These are phyloP conservation scores for Bombyx mandarina DNA, from an alignment of 1,140 invertebrate genomes.

Conservation along the genomic window DNA sequence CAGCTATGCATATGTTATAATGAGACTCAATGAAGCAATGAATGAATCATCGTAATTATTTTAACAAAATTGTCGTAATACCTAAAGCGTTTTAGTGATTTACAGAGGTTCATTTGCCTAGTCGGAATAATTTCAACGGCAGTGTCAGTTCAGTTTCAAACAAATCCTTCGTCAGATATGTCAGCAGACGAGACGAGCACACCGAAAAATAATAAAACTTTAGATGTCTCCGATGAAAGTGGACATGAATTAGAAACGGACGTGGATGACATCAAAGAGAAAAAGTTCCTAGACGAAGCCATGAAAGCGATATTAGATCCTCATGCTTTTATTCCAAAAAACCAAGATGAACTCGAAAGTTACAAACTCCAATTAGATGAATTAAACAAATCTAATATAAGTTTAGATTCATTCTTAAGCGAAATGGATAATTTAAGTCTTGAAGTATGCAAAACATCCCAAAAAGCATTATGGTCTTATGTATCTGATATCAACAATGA, in stretches of 20 bases:
- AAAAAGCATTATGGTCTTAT: constrained; percentile 54
- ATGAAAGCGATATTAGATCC: constrained; percentile 53
- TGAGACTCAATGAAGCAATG: background rate
- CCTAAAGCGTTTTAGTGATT: background rate
- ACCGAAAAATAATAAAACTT: constrained; percentile 35
- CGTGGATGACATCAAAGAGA: constrained; percentile 40
- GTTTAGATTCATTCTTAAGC: constrained; percentile 47
- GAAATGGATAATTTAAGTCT: constrained; percentile 59
- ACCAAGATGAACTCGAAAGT: constrained; percentile 34
- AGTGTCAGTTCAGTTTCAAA: constrained; percentile 33
- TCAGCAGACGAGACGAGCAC: constrained; percentile 49
- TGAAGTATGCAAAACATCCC: constrained; percentile 58
- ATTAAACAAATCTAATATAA: constrained; percentile 44
- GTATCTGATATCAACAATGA: constrained; percentile 54
- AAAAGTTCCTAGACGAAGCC: constrained; percentile 52
- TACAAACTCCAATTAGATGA: constrained; percentile 47
- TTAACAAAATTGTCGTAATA: background rate
- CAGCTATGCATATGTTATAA: too few relatives aligned
- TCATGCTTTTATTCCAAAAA: constrained; percentile 34
- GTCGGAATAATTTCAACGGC: constrained; percentile 15
- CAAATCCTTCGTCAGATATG: constrained; percentile 54
- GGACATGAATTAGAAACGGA: constrained; percentile 49
- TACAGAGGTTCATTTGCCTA: constrained; percentile 6
- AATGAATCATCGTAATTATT: background rate
- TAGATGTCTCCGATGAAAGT: constrained; percentile 48